Base-by-base conservation (phyloP, 2,113 vertebrate species). In the Callorhinus ursinus region DNA sequence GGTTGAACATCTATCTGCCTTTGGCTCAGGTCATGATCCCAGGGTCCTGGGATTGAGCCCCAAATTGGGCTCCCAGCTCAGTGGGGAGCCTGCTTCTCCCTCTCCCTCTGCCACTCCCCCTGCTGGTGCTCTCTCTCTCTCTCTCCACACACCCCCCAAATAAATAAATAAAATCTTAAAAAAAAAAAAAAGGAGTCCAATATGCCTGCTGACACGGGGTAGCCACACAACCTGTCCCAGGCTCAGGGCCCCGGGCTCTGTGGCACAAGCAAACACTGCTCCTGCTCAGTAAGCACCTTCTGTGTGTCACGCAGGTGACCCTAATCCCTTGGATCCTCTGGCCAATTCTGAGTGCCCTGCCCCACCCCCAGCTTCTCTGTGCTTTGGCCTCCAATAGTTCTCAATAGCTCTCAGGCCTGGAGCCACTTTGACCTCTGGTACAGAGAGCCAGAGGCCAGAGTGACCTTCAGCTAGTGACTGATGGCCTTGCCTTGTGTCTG, bases 71-170 rank as follows among this genome's bases (percentile, higher is more conserved):
- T 67, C 63, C 63, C 31, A 7, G 31, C 14, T 67, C 31, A 33
- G 63, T 2, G 14, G 15, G 63, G 63, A 18, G 63, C 16, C 63
- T 33, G 31, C 31, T 67, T 67, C 63, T 67, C 63, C 2, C 63
- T 67, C 28, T 16, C 46, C 46, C 31, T 16, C 63, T 67, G 28
- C 13, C 14, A 13, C 63, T 65, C 1, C 63, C 14, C 63, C 63
- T 15, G 63, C 28, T 65, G 15, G 63, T 65, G 28, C 63, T 65
- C 13, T 1, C 28, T 33, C 63, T 31, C 63, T 6, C 63, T 2
- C 28, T 4, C 14, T 36, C 36, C 36, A 36, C 0, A 4, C 31
- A 13, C 28, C 14, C 2, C 12, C 63, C 14, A 1, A 65, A 28
- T 65, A 65, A 65, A 65, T 31, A 33, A 31, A 33, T 33, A 65